Base-by-base conservation (phyloP, 2,888 invertebrate species). In the Xestia ashworthii region DNA sequence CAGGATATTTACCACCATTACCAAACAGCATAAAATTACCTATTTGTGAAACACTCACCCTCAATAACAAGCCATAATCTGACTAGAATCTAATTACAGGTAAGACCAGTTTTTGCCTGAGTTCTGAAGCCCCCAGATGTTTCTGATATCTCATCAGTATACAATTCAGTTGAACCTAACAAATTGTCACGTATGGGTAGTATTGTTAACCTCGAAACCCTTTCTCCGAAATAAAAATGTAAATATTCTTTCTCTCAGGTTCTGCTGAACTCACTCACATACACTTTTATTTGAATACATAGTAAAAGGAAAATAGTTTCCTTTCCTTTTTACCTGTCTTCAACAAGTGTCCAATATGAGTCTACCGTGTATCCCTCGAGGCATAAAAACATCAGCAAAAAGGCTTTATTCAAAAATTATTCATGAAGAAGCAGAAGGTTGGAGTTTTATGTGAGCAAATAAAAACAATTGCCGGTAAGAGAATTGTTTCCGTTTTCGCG, bases 301-400 rank as follows among this genome's bases (percentile, higher is more conserved):
- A 58, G 16, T 6, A 11, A 38, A 71, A 50, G 19, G 22, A 67
- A 80, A 74, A 62, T 9, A 48, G 32, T 60, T 70, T 73, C 12
- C 19, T 44, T 66, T 48, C 11, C 22, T 46, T 55, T 32, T 48
- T 46, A 81, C 58, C 80, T 75, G 48, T 48, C 69, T 44, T 75
- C 80, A 81, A 75, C 80, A 81, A 81, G 81, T 81, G 76, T 60
- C 60, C 53, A 74, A 80, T 80, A 80, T 55, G n/a, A 68, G 44
- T 14, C 25, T 44, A 46, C 44, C 55, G 25, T 46, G 72, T 72
- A 14, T 22, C 58, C 58, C 65, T 58, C 38, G 58, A 65, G 69
- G 44, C 50, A 66, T 65, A 60, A 74, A 79, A 80, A 66, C 74
- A 69, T 69, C 58, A 65, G 44, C 16, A 69, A 74, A 68, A 79